These are phyloP conservation scores for Lapara coniferarum DNA, from an alignment of 2,888 invertebrate genomes.

Conservation along the genomic window DNA sequence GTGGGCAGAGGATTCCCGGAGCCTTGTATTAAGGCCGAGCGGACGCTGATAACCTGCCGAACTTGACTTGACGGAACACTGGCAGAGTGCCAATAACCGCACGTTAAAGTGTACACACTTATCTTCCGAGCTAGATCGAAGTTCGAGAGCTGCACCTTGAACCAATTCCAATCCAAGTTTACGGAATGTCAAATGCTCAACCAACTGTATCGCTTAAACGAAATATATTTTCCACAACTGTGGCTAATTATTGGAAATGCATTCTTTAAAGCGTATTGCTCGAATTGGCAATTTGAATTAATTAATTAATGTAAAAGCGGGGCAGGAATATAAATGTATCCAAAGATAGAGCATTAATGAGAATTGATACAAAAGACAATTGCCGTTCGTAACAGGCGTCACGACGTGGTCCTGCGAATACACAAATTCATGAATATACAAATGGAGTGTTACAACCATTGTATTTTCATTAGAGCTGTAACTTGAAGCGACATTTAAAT, in stretches of 20 bases:
- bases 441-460: constrained; percentile 46
- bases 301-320: constrained; percentile 38
- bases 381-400: constrained; percentile 55
- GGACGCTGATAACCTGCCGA: constrained; percentile 74
- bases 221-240: background rate
- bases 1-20: constrained; percentile 62
- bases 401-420: constrained; percentile 38
- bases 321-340: constrained; percentile 45
- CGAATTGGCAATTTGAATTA: constrained; percentile 30
- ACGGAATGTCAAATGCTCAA: constrained; percentile 1
- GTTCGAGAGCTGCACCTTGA: constrained; percentile 46
- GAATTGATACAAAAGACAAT: constrained; percentile 63
- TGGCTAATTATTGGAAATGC: constrained; percentile 34
- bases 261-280: constrained; percentile 32
- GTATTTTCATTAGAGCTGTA: constrained; percentile 55
- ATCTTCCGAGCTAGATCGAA: constrained; percentile 43
- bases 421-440: constrained; percentile 66
- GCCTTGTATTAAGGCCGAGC: constrained; percentile 66
- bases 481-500: constrained; percentile 40
- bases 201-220: background rate
- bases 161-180: constrained; percentile 43
- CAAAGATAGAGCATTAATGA: constrained; percentile 51
- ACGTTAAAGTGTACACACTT: constrained; percentile 48
- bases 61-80: constrained; percentile 58
- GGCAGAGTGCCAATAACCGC: constrained; percentile 60